These are phyloP conservation scores for Drosophila nikananu DNA, from an alignment of 1,140 invertebrate genomes.

Conservation along the genomic window DNA sequence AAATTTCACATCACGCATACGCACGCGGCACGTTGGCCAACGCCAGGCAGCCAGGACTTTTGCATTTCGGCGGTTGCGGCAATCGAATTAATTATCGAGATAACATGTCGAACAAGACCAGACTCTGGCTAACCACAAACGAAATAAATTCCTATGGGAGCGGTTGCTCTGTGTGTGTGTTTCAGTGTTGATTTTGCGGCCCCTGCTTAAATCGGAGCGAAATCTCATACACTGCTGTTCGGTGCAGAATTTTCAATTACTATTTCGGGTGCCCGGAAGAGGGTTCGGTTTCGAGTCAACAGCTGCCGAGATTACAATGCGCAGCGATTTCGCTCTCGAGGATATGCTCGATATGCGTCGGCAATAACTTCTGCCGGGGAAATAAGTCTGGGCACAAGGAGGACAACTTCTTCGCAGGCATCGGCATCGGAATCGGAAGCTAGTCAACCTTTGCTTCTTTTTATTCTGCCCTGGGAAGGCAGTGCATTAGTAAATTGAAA, in stretches of 20 bases:
- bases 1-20: conserved; percentile 63
- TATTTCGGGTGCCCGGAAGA: not conserved
- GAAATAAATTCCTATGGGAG: conserved; percentile 37
- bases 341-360: conserved; percentile 46
- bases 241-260: conserved; percentile 19
- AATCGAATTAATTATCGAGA: conserved; percentile 56
- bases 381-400: conserved; percentile 15
- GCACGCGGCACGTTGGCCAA: conserved; percentile 47
- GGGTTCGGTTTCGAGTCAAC: not conserved
- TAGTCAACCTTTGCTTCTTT: conserved; percentile 61
- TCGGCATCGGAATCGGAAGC: conserved; percentile 19
- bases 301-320: conserved; percentile 36
- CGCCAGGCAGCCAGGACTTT: conserved; percentile 18
- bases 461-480: conserved; percentile 23
- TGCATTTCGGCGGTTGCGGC: conserved; percentile 33
- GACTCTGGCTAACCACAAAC: conserved; percentile 34
- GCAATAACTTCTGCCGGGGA: conserved; percentile 34
- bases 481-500: conserved; percentile 81
- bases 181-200: conserved; percentile 34
- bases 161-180: conserved; percentile 18
- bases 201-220: conserved; percentile 22
- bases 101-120: conserved; percentile 37
- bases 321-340: conserved; percentile 18
- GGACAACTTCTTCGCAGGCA: conserved; percentile 13
- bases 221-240: conserved; percentile 6